Percentiles rank a stretch among this genome's conserved stretches.
Conservation (phyloP, 2,797 vertebrate genomes). For the Urosaurus nigricauda region DNA sequence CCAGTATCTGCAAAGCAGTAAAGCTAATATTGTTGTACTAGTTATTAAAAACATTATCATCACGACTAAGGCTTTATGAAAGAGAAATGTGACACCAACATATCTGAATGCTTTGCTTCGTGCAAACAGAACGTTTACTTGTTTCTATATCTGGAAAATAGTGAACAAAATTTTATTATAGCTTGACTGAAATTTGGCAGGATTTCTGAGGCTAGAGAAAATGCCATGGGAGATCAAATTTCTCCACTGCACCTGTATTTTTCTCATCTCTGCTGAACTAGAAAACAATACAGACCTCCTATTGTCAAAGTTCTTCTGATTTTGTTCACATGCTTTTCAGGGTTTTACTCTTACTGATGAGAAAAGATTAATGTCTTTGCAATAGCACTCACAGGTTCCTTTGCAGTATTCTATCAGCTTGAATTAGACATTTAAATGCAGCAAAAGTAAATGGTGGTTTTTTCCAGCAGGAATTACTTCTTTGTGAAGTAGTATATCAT, state of each 20-base stretch:
- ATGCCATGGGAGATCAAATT: neutral
- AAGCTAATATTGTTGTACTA: neutral
- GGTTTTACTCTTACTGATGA: neutral
- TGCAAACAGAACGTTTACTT: neutral
- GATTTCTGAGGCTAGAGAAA: neutral
- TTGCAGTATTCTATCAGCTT: neutral
- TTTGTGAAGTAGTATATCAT: slow-evolving; percentile 7
- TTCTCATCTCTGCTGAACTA: neutral
- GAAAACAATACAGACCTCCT: neutral
- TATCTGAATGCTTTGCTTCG: too few relatives aligned
- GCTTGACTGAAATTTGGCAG: neutral
- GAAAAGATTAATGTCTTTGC: slow-evolving; percentile 19
- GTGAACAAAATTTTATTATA: neutral
- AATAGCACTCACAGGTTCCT: neutral
- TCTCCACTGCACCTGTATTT: neutral
- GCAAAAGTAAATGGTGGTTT: slow-evolving; percentile 19
- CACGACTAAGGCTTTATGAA: neutral
- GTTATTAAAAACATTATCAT: neutral
- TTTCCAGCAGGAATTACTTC: slow-evolving; percentile 40
- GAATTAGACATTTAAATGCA: neutral
- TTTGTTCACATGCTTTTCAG: neutral
- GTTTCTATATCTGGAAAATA: neutral
- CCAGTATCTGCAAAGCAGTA: neutral
- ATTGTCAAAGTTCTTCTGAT: neutral
- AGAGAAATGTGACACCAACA: neutral